Percentiles rank a stretch among this genome's conserved stretches.
Conservation (phyloP, 1,140 invertebrate genomes). For the Calephelis virginiensis region DNA sequence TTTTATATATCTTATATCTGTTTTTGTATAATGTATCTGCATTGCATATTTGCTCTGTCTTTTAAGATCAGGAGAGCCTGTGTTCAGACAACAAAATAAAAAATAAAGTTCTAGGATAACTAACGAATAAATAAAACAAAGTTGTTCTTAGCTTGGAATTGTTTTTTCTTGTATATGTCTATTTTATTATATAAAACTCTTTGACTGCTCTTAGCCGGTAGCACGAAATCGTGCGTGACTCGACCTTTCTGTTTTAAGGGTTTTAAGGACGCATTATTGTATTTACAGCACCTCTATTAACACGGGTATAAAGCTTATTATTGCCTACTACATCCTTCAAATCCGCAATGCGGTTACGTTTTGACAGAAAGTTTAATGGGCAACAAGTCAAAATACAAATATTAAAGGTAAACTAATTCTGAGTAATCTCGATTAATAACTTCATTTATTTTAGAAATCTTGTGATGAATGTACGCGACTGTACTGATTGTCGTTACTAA, state of each 20-base stretch:
- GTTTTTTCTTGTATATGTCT: neutral
- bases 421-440: constrained; percentile 15
- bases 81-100: no score
- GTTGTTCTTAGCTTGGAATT: no score
- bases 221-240: constrained; percentile 54
- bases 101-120: no score
- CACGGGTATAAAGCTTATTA: constrained; percentile 36
- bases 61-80: no score
- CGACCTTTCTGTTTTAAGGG: constrained; percentile 48
- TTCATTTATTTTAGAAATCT: constrained; percentile 14
- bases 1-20: no score
- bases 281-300: constrained; percentile 39
- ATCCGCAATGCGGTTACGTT: constrained; percentile 52
- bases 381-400: constrained; percentile 35
- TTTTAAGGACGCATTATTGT: constrained; percentile 37
- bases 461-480: neutral
- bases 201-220: constrained; percentile 16
- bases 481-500: neutral
- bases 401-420: constrained; percentile 5
- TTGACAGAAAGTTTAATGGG: constrained; percentile 51
- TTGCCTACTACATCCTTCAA: constrained; percentile 29
- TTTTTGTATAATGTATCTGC: no score
- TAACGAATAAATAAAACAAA: no score
- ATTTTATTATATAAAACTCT: neutral
- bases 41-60: no score